Conservation (phyloP, 1,140 invertebrate genomes). For the Temnothorax longispinosus region DNA sequence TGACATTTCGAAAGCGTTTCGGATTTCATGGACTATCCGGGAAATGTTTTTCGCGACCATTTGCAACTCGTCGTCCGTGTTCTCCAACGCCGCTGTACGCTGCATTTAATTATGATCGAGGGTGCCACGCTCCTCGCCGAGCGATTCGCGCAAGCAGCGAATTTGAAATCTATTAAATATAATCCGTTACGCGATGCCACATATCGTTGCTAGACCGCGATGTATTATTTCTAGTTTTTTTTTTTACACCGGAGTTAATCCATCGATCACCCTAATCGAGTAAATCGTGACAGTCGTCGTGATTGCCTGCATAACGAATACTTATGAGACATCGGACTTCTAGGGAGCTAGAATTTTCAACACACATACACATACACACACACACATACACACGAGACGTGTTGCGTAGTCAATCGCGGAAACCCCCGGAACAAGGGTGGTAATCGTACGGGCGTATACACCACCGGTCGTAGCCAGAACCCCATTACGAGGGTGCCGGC, state of each 20-base stretch:
- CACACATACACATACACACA: too few species aligned
- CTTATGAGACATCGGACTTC: too few species aligned
- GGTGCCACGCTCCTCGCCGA: neutral
- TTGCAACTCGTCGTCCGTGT: constrained; percentile 18
- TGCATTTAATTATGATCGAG: constrained; percentile 58
- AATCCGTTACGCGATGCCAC: constrained; percentile 19
- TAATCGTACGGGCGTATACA: constrained; percentile 59
- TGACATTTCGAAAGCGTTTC: constrained; percentile 58
- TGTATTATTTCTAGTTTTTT: neutral
- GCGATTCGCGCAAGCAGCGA: neutral
- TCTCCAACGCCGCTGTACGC: neutral
- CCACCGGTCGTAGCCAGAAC: constrained; percentile 54
- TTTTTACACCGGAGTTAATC: neutral
- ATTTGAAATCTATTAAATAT: constrained; percentile 38
- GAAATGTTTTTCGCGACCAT: constrained; percentile 33
- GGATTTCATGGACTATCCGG: constrained; percentile 55
- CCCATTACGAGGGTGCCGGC: constrained; percentile 77
- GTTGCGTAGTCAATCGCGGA: constrained; percentile 61
- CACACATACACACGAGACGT: neutral
- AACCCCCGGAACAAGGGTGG: constrained; percentile 35
- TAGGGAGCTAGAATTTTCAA: neutral
- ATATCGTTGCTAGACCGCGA: neutral
- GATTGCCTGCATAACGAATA: neutral
- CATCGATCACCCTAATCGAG: constrained; percentile 26
- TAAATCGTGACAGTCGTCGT: neutral